Evolutionary conservation across 2,797 vertebrate species (phyloP).

Genomic region (Xyrichtys novacula): DNA sequence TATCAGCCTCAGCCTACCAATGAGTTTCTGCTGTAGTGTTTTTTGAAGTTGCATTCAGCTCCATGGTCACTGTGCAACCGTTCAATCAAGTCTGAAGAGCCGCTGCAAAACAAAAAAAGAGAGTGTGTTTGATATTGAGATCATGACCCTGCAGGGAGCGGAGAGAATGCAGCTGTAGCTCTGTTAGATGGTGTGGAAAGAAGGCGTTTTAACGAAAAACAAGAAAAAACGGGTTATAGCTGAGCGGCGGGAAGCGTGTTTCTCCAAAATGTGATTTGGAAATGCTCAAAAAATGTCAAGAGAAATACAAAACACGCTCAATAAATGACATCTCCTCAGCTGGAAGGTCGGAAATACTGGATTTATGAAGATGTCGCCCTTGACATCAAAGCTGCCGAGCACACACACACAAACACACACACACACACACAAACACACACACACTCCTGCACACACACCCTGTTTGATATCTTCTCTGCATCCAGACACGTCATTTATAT

Average conservation of each 20-base stretch:
- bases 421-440: slow-evolving; percentile 18
- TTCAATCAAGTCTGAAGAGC: slow-evolving; percentile 33
- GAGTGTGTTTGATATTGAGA: slow-evolving; percentile 64
- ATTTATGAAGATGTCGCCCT: slow-evolving; percentile 62
- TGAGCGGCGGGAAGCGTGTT: slow-evolving; percentile 46
- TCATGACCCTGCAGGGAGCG: slow-evolving; percentile 58
- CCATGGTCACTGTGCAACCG: slow-evolving; percentile 33
- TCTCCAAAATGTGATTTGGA: slow-evolving; percentile 61
- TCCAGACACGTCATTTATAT: slow-evolving; percentile 80
- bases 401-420: slow-evolving; percentile 15
- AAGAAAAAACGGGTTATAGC: slow-evolving; percentile 15
- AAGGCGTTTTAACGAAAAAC: slow-evolving; percentile 45
- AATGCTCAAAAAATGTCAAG: slow-evolving; percentile 66
- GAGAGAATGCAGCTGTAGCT: slow-evolving; percentile 12
- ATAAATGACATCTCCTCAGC: background rate
- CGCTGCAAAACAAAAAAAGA: slow-evolving; percentile 30
- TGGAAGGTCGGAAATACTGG: slow-evolving; percentile 21
- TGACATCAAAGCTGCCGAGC: slow-evolving; percentile 64
- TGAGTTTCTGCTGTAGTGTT: slow-evolving; percentile 31
- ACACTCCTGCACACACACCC: slow-evolving; percentile 27
- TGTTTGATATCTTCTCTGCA: slow-evolving; percentile 70
- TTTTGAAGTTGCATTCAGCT: slow-evolving; percentile 23
- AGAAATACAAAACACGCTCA: slow-evolving; percentile 47
- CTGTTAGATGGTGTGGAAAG: slow-evolving; percentile 60
- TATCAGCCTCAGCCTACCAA: slow-evolving; percentile 16